Base-by-base conservation (phyloP, 2,113 vertebrate species). In the Bucco capensis region DNA sequence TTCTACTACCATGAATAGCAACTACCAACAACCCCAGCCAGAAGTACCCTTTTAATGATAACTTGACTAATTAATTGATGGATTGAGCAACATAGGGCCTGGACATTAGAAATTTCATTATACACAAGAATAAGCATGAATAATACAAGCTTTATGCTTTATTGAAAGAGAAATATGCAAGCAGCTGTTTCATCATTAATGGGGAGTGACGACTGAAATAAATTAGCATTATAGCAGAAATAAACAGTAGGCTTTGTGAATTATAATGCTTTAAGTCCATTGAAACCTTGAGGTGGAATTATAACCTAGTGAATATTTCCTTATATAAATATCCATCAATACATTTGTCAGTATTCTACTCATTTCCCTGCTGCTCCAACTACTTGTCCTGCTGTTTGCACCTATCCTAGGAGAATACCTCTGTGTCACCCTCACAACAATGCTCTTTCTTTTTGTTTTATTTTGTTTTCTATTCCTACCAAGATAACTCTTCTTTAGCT, bases 371-470 rank as follows among this genome's bases (percentile, higher is more conserved):
- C 24, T 77, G n/a, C 21, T 85, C 8, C 21, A n/a, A 14, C 13
- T 54, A 10, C 13, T 74, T 44, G 49, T 75, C 21, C 38, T 33
- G 5, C 30, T 64, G 35, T 4, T 5, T 64, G 14, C 9, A 47
- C 3, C 12, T 47, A 11, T 54, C 12, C 42, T 49, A 35, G 53
- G 14, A 69, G 16, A 51, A 61, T 7, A 51, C 1, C 12, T 47
- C 22, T 53, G 8, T 40, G 8, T 40, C 14, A 24, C 3, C 6
- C 16, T 60, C 0, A 3, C 19, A 64, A 47, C 5, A 4, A 0
- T 5, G 46, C 6, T 3, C 4, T 70, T 33, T 1, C 9, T 7
- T 62, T 40, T 27, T 49, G 2, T 24, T 60, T 61, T 46, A 1
- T 9, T 75, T 74, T 35, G 11, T 16, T 30, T 40, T 46, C 8